phyloP scores from a whole-genome alignment of 2,888 invertebrate genomes.

The Lepidochitona cinerea region DNA sequence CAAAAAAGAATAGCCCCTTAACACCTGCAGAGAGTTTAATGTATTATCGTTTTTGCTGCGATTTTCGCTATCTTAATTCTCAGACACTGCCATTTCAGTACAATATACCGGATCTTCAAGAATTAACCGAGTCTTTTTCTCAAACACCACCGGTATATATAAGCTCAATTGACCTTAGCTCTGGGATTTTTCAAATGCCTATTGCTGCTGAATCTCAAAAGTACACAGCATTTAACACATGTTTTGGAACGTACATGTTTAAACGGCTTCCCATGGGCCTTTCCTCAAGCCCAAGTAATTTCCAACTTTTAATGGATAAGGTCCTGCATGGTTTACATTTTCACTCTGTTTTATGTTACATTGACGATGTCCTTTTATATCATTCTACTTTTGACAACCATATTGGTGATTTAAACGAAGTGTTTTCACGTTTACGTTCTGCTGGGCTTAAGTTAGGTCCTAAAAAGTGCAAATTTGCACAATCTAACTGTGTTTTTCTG shows the following conservation, averaged over 20 bases:
- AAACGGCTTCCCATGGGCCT: background rate
- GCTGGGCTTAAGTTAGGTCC: constrained; percentile 8
- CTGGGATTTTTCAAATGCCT: constrained; percentile 13
- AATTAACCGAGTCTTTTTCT: background rate
- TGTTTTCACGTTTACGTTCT: background rate
- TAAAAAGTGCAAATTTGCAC: constrained; percentile 5
- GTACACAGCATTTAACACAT: background rate
- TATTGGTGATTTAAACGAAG: background rate
- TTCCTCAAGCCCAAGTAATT: background rate
- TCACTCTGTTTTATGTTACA: constrained; percentile 7
- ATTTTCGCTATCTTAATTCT: constrained; percentile 9
- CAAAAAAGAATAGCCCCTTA: background rate
- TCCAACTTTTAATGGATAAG: constrained; percentile 13
- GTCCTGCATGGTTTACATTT: constrained; percentile 4
- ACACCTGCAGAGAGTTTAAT: background rate
- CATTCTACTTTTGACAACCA: constrained; percentile 11
- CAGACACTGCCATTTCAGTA: constrained; percentile 8
- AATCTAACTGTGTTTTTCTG: background rate
- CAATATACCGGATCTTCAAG: constrained; percentile 8
- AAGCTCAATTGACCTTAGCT: constrained; percentile 6
- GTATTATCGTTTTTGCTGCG: constrained; percentile 6
- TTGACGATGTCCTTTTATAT: constrained; percentile 9
- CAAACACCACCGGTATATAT: constrained; percentile 4
- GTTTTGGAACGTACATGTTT: constrained; percentile 14
- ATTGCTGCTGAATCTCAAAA: constrained; percentile 2